phyloP scores from a whole-genome alignment of 2,113 vertebrate genomes.

The Misgurnus anguillicaudatus region DNA sequence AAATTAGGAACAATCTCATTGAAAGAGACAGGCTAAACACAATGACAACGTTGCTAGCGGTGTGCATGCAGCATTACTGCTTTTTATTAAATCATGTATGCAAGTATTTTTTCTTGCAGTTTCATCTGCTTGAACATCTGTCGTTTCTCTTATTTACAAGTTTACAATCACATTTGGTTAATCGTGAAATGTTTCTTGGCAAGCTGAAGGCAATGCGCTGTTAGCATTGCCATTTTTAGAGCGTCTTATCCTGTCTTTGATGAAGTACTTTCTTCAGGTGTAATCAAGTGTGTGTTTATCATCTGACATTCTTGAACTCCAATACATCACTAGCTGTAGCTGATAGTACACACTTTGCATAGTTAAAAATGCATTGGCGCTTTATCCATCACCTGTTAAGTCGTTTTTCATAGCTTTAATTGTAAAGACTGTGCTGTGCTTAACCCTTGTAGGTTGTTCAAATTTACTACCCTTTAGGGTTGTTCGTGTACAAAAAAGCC shows the following conservation, averaged over 20 bases:
- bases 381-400: background rate
- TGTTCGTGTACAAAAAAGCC: no score
- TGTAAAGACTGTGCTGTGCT: no score
- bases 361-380: background rate
- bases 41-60: no score
- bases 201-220: conserved; percentile 6
- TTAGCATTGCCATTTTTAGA: background rate
- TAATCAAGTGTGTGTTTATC: background rate
- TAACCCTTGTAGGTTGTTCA: no score
- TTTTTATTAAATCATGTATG: conserved; percentile 4
- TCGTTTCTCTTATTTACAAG: conserved; percentile 14
- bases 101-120: background rate
- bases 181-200: conserved; percentile 6
- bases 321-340: background rate
- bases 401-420: background rate
- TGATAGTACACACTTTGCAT: background rate
- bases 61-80: no score
- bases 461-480: no score
- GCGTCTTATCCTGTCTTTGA: background rate
- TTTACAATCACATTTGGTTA: conserved; percentile 22
- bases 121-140: conserved; percentile 31
- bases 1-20: no score
- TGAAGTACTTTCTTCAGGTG: background rate
- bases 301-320: background rate
- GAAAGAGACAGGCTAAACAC: no score